phyloP scores from a whole-genome alignment of 2,888 invertebrate species.

The Dusona sp. region DNA sequence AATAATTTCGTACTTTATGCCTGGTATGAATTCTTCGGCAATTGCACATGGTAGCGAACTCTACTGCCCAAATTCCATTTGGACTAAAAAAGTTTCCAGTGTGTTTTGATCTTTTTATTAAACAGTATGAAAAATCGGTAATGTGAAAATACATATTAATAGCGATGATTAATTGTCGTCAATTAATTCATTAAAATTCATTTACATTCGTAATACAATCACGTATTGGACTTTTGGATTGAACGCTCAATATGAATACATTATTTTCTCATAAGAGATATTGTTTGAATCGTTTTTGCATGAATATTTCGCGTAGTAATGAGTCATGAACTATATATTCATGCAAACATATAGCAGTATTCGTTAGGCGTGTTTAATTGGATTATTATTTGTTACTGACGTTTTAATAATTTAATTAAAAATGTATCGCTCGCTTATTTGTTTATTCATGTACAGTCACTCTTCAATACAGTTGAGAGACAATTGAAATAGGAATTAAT shows the following conservation, averaged over 20 bases:
- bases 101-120: background rate
- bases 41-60: no score
- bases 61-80: background rate
- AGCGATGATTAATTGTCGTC: background rate
- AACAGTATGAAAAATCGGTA: background rate
- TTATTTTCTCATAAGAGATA: background rate
- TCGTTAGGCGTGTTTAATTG: background rate
- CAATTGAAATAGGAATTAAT: slow-evolving; percentile 17
- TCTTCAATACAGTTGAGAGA: slow-evolving; percentile 9
- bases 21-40: background rate
- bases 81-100: background rate
- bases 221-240: background rate
- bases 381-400: slow-evolving; percentile 21
- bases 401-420: slow-evolving; percentile 7
- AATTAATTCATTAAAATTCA: background rate
- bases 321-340: background rate
- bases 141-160: background rate
- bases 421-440: background rate
- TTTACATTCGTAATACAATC: background rate
- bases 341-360: background rate
- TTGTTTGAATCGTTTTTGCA: background rate
- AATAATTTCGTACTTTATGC: background rate
- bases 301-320: background rate
- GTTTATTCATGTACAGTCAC: slow-evolving; percentile 2
- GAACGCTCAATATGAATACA: background rate